Evolutionary conservation across 1,140 invertebrate species (phyloP).

Genomic region (Rhynchophorus ferrugineus): DNA sequence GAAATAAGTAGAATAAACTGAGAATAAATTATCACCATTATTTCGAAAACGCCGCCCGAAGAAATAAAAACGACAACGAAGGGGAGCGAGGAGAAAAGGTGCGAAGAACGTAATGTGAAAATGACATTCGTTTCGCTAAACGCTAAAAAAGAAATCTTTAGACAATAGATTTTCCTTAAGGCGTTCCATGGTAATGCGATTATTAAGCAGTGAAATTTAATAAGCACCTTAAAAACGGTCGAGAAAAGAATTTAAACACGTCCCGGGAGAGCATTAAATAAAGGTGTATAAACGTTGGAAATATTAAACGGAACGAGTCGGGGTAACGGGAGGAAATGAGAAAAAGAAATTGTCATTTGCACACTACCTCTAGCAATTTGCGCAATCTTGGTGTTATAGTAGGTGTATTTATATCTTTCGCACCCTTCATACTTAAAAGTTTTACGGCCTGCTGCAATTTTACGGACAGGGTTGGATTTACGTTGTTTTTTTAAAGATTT

Average conservation of each 20-base stretch:
- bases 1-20: constrained; percentile 13
- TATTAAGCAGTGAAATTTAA: constrained; percentile 37
- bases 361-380: constrained; percentile 32
- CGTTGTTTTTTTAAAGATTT: neutral
- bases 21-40: constrained; percentile 21
- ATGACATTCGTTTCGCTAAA: constrained; percentile 12
- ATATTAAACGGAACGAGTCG: constrained; percentile 26
- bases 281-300: constrained; percentile 36
- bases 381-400: constrained; percentile 35
- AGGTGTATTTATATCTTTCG: constrained; percentile 35
- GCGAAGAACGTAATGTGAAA: constrained; percentile 11
- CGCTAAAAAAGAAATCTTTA: constrained; percentile 21
- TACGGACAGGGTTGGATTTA: constrained; percentile 5
- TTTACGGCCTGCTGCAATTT: constrained; percentile 33
- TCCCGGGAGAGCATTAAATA: constrained; percentile 31
- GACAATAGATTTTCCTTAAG: constrained; percentile 31
- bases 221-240: constrained; percentile 35
- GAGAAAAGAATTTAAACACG: constrained; percentile 30
- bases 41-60: constrained; percentile 6
- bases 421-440: constrained; percentile 26
- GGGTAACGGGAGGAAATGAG: constrained; percentile 24
- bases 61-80: constrained; percentile 14
- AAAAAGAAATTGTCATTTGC: constrained; percentile 30
- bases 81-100: constrained; percentile 8
- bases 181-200: constrained; percentile 27